phyloP scores from a whole-genome alignment of 30 jellyfish, hydroid and myxozoan genomes.

The Chironex yamaguchii region DNA sequence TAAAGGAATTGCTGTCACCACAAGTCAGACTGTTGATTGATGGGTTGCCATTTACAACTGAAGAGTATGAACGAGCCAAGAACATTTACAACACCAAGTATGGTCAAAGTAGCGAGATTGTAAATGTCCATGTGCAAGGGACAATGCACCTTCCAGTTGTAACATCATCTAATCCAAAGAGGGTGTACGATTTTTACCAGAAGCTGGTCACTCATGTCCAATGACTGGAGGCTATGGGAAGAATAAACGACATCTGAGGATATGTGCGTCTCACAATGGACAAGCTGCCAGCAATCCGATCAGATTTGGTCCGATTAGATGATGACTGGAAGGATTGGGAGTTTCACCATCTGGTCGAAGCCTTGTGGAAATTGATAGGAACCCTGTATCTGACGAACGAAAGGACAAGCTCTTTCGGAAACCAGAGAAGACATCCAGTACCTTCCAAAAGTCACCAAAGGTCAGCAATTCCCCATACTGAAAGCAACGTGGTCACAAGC shows the following conservation, averaged over 20 bases:
- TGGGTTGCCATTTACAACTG: conserved; percentile 70
- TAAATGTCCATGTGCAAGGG: conserved; percentile 70
- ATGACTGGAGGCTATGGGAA: conserved; percentile 64
- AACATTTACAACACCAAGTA: conserved; percentile 43
- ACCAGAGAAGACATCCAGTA: too few species aligned
- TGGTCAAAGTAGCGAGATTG: conserved; percentile 63
- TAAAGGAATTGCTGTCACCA: conserved; percentile 4
- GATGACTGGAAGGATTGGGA: conserved; percentile 78
- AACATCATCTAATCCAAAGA: conserved; percentile 29
- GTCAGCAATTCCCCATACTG: too few species aligned
- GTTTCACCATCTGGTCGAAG: conserved; percentile 51
- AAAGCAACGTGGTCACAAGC: too few species aligned
- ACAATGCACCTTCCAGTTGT: conserved; percentile 28
- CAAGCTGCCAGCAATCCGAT: conserved; percentile 70
- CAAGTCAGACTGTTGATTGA: conserved; percentile 27
- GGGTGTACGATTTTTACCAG: conserved; percentile 52
- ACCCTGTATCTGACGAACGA: too few species aligned
- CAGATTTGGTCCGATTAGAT: conserved; percentile 68
- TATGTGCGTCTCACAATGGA: conserved; percentile 73
- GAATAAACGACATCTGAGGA: conserved; percentile 45
- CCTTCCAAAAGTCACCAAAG: too few species aligned
- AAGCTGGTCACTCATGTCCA: conserved; percentile 56
- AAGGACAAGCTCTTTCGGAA: too few species aligned
- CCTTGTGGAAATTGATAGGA: conserved; percentile 28
- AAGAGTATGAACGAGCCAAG: conserved; percentile 79